Percentiles rank a stretch among this genome's conserved stretches.
These are phyloP conservation scores for Malurus leucopterus DNA, from an alignment of 2,797 vertebrate species.

Conservation along the genomic window DNA sequence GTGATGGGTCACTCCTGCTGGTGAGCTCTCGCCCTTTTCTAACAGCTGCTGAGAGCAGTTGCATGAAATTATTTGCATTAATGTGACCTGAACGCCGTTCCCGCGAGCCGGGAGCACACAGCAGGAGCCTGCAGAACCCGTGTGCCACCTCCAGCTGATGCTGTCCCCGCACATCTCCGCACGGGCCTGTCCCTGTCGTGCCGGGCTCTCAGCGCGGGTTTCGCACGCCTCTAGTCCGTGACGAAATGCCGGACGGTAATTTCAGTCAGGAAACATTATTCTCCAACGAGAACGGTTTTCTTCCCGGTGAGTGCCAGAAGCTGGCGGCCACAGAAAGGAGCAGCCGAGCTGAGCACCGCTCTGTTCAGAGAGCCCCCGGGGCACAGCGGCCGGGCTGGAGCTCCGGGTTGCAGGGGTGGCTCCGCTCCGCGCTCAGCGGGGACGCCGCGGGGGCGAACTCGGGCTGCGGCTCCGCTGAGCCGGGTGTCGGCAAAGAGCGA, in stretches of 20 bases:
- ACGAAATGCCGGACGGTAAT: background rate
- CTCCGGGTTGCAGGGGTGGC: background rate
- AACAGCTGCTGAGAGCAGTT: background rate
- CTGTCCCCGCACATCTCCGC: background rate
- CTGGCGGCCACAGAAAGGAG: background rate
- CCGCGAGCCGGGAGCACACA: background rate
- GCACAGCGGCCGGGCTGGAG: background rate
- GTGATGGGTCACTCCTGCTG: background rate
- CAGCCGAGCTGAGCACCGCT: background rate
- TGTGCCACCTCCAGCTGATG: background rate
- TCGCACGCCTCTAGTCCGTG: accelerated
- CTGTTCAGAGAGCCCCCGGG: background rate
- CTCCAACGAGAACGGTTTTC: background rate
- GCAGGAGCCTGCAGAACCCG: background rate
- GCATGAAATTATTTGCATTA: background rate
- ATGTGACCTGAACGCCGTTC: background rate
- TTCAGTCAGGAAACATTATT: background rate
- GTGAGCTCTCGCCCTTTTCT: background rate
- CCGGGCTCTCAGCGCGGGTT: background rate
- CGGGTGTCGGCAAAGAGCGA: background rate
- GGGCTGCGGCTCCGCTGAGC: background rate
- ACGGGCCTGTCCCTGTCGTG: accelerated
- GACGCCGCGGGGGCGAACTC: background rate
- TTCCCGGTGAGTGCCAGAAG: background rate
- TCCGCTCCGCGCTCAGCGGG: background rate